Percentiles rank a stretch among this genome's conserved stretches.
Evolutionary conservation across 37 sponge, comb jelly and placozoan genomes (phyloP).

Genomic region (Crambe crambe): DNA sequence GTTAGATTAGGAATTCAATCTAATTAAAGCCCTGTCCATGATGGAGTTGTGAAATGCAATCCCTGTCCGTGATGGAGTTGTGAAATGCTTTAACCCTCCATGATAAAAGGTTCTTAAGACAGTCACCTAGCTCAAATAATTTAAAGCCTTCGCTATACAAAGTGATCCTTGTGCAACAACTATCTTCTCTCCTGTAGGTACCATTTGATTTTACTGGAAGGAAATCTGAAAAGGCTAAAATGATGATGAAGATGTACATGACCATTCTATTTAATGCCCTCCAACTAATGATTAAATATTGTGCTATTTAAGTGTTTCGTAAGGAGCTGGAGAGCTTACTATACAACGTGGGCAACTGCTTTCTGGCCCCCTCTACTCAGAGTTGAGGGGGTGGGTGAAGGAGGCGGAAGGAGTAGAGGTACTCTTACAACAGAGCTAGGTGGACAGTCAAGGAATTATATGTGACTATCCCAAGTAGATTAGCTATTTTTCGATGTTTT

Average conservation of each 20-base stretch:
- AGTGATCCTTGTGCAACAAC: too few species aligned
- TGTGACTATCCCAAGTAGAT: too few species aligned
- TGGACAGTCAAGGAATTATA: background rate
- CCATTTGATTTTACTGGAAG: slow-evolving; percentile 81
- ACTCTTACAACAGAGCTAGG: slow-evolving; percentile 18
- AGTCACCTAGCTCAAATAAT: too few species aligned
- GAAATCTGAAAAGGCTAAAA: slow-evolving; percentile 61
- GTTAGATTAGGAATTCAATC: too few species aligned
- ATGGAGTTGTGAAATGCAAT: too few species aligned
- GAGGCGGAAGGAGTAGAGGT: slow-evolving; percentile 17
- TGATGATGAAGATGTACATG: slow-evolving; percentile 64
- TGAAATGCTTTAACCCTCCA: too few species aligned
- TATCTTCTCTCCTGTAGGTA: slow-evolving; percentile 50
- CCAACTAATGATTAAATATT: background rate
- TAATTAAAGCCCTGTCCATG: too few species aligned
- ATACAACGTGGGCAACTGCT: slow-evolving; percentile 22
- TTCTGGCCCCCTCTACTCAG: slow-evolving; percentile 14
- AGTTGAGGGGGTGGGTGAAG: slow-evolving; percentile 25
- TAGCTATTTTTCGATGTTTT: too few species aligned
- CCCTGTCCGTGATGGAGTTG: too few species aligned
- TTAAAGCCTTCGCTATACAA: too few species aligned
- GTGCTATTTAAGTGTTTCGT: background rate
- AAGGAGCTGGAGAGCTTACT: slow-evolving; percentile 35
- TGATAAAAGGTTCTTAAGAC: too few species aligned
- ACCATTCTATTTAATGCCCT: background rate